These are phyloP conservation scores for Onchidella celtica DNA, from an alignment of 2,888 invertebrate genomes.

Conservation along the genomic window DNA sequence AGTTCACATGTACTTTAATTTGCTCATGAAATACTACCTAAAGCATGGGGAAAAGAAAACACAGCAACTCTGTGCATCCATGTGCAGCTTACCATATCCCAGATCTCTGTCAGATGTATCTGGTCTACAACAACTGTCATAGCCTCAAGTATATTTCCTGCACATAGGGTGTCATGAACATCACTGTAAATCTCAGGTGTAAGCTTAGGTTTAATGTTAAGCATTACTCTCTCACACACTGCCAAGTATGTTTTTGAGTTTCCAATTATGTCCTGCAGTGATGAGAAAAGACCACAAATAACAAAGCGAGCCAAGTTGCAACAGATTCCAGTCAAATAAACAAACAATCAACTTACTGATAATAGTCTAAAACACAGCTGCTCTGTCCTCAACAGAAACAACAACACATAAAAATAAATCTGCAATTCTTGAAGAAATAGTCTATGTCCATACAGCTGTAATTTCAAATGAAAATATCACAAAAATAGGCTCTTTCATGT, in stretches of 20 bases:
- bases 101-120: slow-evolving; percentile 12
- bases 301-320: no score
- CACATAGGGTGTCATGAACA: slow-evolving; percentile 23
- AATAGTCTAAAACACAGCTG: no score
- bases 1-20: no score
- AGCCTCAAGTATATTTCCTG: slow-evolving; percentile 7
- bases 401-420: no score
- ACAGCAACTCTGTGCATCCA: not conserved
- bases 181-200: slow-evolving; percentile 3
- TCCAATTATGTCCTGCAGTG: slow-evolving; percentile 13
- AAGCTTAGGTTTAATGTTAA: slow-evolving; percentile 11
- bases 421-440: no score
- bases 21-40: no score
- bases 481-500: no score
- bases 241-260: not conserved
- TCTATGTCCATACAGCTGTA: no score
- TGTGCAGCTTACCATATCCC: slow-evolving; percentile 9
- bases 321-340: no score
- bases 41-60: not conserved
- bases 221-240: slow-evolving; percentile 29
- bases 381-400: no score
- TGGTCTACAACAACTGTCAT: not conserved
- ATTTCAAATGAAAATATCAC: no score
- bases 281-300: not conserved
- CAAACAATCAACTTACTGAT: no score